A percentile compares a stretch with the other conserved stretches of the same genome.
These are phyloP conservation scores for Anolis apletophallus DNA, from an alignment of 2,797 vertebrate species.

Conservation along the genomic window DNA sequence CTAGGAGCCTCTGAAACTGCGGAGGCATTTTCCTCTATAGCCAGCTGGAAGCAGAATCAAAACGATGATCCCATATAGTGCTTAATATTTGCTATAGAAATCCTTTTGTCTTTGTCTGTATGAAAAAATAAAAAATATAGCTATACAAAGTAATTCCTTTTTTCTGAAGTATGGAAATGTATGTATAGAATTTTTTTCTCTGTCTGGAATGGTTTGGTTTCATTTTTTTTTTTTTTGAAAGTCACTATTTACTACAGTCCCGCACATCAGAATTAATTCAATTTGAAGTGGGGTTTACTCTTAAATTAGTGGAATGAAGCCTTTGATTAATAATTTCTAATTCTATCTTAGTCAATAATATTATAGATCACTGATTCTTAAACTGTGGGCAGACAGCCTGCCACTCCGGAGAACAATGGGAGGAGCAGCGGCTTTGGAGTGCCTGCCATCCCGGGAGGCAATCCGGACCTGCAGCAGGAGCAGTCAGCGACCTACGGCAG, in stretches of 20 bases:
- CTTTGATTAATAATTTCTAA: not conserved
- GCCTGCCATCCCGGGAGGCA: too few relatives aligned
- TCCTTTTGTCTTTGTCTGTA: not conserved
- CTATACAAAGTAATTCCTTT: not conserved
- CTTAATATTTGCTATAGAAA: not conserved
- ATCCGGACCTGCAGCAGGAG: too few relatives aligned
- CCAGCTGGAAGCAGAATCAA: not conserved
- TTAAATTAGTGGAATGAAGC: not conserved
- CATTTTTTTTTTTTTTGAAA: not conserved
- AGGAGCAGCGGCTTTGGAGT: too few relatives aligned
- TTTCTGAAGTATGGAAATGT: not conserved
- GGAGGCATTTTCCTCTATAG: not conserved
- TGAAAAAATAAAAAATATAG: not conserved
- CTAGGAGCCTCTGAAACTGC: not conserved
- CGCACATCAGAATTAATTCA: not conserved
- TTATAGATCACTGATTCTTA: not conserved
- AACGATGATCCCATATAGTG: not conserved
- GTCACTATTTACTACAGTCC: not conserved
- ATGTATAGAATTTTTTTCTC: not conserved
- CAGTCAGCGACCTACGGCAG: too few relatives aligned
- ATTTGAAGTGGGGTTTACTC: not conserved
- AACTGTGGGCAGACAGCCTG: too few relatives aligned
- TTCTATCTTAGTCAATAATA: not conserved
- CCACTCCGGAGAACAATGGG: too few relatives aligned
- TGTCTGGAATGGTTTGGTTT: not conserved